Percentiles rank a stretch among this genome's conserved stretches.
phyloP scores from a whole-genome alignment of 92 coral and sea anemone genomes.

The Actinernus sp. region DNA sequence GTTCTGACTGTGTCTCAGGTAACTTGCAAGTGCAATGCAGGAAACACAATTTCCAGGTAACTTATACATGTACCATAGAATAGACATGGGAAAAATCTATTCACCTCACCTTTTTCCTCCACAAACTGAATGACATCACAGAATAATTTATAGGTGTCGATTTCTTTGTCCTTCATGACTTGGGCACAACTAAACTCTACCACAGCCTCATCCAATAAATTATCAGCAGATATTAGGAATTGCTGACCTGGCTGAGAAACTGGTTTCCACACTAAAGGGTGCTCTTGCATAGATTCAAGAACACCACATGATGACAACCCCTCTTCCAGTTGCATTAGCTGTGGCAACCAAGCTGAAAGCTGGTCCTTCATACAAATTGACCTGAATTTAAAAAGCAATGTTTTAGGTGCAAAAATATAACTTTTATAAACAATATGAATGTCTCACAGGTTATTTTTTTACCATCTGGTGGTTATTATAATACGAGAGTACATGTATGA shows the following conservation, averaged over 20 bases:
- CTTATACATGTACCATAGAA: too few species aligned
- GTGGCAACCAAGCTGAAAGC: slow-evolving; percentile 11
- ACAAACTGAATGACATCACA: slow-evolving; percentile 28
- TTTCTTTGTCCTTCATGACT: slow-evolving; percentile 15
- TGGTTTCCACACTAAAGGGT: slow-evolving; percentile 24
- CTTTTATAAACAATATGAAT: background rate
- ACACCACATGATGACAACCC: slow-evolving; percentile 31
- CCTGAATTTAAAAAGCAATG: slow-evolving; percentile 15
- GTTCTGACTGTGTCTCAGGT: too few species aligned
- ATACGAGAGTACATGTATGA: too few species aligned
- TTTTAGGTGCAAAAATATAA: slow-evolving; percentile 1
- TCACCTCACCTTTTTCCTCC: slow-evolving; percentile 16
- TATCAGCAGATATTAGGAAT: slow-evolving; percentile 23
- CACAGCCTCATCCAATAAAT: slow-evolving; percentile 7
- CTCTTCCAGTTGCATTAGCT: slow-evolving; percentile 40
- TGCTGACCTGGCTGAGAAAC: slow-evolving; percentile 3
- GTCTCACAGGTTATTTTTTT: too few species aligned
- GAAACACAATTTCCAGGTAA: too few species aligned
- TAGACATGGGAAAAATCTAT: too few species aligned
- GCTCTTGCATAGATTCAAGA: slow-evolving; percentile 1
- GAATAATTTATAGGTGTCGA: slow-evolving; percentile 17
- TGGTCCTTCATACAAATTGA: slow-evolving; percentile 36
- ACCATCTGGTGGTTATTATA: too few species aligned
- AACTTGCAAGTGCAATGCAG: too few species aligned
- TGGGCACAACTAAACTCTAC: slow-evolving; percentile 21